Evolutionary conservation across 2,113 vertebrate species (phyloP).

Genomic region (Bucco capensis): DNA sequence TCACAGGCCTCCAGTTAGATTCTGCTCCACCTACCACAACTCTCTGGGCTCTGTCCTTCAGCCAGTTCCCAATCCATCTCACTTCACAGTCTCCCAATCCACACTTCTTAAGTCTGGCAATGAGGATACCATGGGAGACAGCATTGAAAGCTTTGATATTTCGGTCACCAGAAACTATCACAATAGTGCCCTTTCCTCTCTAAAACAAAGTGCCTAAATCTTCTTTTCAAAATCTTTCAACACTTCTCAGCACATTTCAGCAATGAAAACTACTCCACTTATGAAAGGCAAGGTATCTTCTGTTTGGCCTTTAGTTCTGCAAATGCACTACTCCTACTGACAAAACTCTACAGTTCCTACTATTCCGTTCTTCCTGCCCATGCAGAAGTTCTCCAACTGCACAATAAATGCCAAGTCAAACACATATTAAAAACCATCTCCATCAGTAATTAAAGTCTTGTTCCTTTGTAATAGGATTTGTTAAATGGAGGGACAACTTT

Average conservation of each 20-base stretch:
- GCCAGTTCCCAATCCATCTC: no score
- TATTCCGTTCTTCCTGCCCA: background rate
- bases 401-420: background rate
- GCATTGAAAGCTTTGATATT: no score
- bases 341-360: background rate
- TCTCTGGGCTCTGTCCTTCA: no score
- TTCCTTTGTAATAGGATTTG: background rate
- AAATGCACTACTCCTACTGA: background rate
- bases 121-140: no score
- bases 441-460: background rate
- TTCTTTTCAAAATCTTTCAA: background rate
- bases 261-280: background rate
- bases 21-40: no score
- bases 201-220: background rate
- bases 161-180: background rate
- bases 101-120: no score
- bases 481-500: fast-evolving
- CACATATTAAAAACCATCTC: background rate
- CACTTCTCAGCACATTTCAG: background rate
- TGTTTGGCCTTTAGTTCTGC: background rate
- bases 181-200: background rate
- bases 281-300: background rate
- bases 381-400: background rate
- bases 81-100: no score
- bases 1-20: no score